phyloP scores from a whole-genome alignment of 1,140 invertebrate species.

The Trissolcus basalis region DNA sequence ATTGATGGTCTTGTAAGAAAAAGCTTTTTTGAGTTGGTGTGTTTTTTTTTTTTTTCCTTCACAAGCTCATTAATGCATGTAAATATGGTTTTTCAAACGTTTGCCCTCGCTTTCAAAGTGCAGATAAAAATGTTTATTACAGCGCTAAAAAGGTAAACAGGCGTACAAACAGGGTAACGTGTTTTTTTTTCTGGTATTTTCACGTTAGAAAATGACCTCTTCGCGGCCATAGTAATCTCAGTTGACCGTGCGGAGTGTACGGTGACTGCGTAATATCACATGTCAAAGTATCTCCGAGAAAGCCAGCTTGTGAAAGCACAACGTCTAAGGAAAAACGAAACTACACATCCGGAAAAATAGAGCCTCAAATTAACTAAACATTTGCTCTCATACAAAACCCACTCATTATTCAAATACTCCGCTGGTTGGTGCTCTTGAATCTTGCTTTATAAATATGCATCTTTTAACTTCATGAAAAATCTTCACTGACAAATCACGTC shows the following conservation, averaged over 20 bases:
- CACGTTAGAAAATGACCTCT: constrained; percentile 8
- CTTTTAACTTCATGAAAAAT: constrained; percentile 1
- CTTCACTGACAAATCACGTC: constrained; percentile 3
- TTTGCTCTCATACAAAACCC: neutral
- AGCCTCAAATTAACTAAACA: constrained; percentile 15
- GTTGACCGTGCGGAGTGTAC: constrained; percentile 27
- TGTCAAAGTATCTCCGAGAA: constrained; percentile 22
- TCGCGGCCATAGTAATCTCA: constrained; percentile 11
- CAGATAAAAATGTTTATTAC: too few relatives aligned
- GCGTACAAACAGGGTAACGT: neutral
- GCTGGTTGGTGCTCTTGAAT: constrained; percentile 2
- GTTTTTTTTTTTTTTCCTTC: too few relatives aligned
- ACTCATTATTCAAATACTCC: constrained; percentile 15
- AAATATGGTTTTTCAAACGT: too few relatives aligned
- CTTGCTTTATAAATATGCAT: constrained; percentile 10
- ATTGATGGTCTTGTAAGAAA: too few relatives aligned
- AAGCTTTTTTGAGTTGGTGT: too few relatives aligned
- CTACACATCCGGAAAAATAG: constrained; percentile 10
- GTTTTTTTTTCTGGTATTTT: constrained; percentile 14
- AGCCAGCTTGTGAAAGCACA: neutral
- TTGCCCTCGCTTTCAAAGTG: too few relatives aligned
- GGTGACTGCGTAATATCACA: constrained; percentile 17
- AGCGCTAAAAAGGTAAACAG: too few relatives aligned
- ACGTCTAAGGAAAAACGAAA: neutral
- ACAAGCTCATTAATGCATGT: too few relatives aligned